phyloP scores from a whole-genome alignment of 2,113 vertebrate genomes.

The Indri indri region DNA sequence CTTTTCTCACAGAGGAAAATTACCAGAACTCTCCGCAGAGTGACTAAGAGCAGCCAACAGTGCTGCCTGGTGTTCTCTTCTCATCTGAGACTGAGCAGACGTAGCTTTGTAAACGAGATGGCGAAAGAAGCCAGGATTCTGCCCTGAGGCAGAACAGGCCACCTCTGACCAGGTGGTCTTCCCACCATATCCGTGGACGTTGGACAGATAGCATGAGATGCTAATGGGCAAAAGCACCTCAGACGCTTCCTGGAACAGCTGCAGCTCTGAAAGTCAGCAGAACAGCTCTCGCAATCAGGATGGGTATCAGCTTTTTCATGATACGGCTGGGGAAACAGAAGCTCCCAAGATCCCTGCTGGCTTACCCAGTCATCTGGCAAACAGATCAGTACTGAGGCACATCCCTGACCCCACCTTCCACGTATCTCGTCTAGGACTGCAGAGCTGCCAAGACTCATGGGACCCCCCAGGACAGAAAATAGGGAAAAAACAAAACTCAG shows the following conservation, averaged over 20 bases:
- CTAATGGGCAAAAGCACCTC: rapidly evolving
- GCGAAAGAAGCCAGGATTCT: neutral
- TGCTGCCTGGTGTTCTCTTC: neutral
- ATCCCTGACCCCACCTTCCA: neutral
- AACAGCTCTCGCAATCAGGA: rapidly evolving
- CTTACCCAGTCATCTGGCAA: neutral
- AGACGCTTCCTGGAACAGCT: neutral
- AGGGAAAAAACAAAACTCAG: neutral
- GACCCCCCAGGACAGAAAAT: neutral
- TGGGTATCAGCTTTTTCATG: rapidly evolving
- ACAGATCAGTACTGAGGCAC: rapidly evolving
- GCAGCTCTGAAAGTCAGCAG: neutral
- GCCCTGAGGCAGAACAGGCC: neutral
- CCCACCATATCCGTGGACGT: neutral
- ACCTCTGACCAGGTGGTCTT: slow-evolving; percentile 7
- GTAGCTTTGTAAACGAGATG: neutral
- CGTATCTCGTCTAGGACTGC: neutral
- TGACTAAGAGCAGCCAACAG: neutral
- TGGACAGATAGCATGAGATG: neutral
- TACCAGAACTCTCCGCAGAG: slow-evolving; percentile 62
- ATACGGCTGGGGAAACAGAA: rapidly evolving
- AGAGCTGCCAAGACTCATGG: neutral
- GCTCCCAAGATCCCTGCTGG: neutral
- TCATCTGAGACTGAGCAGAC: slow-evolving; percentile 1
- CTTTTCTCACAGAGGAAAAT: slow-evolving; percentile 74